phyloP scores from a whole-genome alignment of 2,113 vertebrate genomes.

The Corydoras sp. region DNA sequence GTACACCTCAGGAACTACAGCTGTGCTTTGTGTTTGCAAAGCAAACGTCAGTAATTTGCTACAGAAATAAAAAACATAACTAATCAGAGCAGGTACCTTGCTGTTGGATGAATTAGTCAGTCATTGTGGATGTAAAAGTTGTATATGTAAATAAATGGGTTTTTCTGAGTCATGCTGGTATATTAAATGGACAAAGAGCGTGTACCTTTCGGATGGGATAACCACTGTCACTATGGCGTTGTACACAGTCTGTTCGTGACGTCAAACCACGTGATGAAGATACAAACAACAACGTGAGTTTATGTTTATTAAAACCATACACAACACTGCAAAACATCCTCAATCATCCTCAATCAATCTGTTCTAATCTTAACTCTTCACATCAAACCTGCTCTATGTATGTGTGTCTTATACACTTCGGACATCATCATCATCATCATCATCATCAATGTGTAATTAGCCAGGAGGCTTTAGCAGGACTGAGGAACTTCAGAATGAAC shows the following conservation, averaged over 20 bases:
- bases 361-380: neutral
- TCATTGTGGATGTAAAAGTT: neutral
- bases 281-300: conserved; percentile 66
- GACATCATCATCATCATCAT: no score
- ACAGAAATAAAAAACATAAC: no score
- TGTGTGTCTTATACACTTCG: neutral
- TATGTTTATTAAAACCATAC: conserved; percentile 44
- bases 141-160: conserved; percentile 1
- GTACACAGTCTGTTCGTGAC: conserved; percentile 79
- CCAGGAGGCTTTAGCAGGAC: no score
- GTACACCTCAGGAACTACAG: no score
- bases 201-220: conserved; percentile 78
- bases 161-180: conserved; percentile 52
- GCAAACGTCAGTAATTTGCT: no score
- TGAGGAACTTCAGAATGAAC: no score
- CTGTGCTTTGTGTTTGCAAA: no score
- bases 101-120: no score
- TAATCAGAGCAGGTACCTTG: no score
- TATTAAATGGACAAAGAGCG: conserved; percentile 63
- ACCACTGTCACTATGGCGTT: conserved; percentile 80
- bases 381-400: neutral
- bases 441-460: no score
- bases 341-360: neutral
- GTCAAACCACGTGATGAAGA: conserved; percentile 72
- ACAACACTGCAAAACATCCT: conserved; percentile 35